A percentile compares a stretch with the other conserved stretches of the same genome.
Evolutionary conservation across 2,888 invertebrate species (phyloP).

Genomic region (Tipula confusa): DNA sequence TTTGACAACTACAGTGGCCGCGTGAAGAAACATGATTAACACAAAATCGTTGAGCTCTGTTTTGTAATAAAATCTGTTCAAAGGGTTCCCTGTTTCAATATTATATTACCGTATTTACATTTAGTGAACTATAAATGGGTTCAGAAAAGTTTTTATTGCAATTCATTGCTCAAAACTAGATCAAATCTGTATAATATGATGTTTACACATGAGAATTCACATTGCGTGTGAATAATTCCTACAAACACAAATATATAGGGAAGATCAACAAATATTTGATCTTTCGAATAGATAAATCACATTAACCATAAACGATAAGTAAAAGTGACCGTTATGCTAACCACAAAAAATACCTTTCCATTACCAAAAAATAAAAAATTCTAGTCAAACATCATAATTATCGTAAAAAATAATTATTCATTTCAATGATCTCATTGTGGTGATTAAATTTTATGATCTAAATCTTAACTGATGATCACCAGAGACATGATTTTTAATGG

Average conservation of each 20-base stretch:
- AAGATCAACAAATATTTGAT: not conserved
- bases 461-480: not conserved
- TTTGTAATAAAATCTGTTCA: too few relatives aligned
- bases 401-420: slow-evolving; percentile 12
- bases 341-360: not conserved
- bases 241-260: not conserved
- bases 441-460: slow-evolving; percentile 20
- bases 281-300: not conserved
- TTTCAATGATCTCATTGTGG: slow-evolving; percentile 20
- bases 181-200: not conserved
- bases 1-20: too few relatives aligned
- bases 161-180: not conserved
- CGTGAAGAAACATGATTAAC: too few relatives aligned
- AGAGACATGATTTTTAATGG: not conserved
- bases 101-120: too few relatives aligned
- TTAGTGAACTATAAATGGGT: too few relatives aligned
- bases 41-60: too few relatives aligned
- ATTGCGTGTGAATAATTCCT: not conserved
- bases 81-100: too few relatives aligned
- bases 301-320: not conserved
- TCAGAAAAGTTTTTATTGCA: not conserved
- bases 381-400: slow-evolving; percentile 12
- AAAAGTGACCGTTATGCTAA: not conserved
- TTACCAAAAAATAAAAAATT: too few relatives aligned
- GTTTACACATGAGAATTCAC: not conserved